These are phyloP conservation scores for Palythoa grandiflora DNA, from an alignment of 92 coral and sea anemone species.

Conservation along the genomic window DNA sequence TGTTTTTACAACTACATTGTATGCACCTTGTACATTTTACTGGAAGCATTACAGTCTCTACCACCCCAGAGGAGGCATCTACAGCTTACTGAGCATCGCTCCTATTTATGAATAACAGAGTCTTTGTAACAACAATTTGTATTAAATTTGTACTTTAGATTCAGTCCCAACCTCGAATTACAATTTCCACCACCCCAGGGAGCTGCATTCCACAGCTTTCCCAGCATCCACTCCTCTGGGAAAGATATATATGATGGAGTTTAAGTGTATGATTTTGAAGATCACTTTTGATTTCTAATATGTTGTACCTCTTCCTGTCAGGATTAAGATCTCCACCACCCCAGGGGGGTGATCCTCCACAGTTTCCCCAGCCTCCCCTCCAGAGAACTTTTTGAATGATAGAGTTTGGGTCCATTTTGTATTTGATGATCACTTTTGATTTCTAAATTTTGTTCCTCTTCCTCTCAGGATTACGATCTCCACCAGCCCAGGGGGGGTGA, in stretches of 20 bases:
- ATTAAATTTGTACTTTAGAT: neutral
- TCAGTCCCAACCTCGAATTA: slow-evolving; percentile 28
- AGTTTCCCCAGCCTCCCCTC: no score
- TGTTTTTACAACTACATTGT: no score
- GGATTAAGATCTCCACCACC: no score
- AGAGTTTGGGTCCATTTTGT: neutral
- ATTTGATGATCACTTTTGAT: neutral
- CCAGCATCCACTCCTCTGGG: no score
- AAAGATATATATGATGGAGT: no score
- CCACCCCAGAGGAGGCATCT: no score
- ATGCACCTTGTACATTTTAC: no score
- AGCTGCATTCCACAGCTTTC: slow-evolving; percentile 45
- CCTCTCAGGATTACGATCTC: slow-evolving; percentile 77
- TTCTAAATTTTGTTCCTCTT: neutral
- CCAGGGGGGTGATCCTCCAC: no score
- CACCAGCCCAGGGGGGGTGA: slow-evolving; percentile 77
- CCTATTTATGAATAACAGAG: neutral
- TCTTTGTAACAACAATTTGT: neutral
- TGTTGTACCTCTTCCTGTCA: no score
- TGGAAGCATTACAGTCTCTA: no score
- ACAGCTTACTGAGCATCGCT: no score
- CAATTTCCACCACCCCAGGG: slow-evolving; percentile 86
- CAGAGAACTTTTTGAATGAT: neutral
- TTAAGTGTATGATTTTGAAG: neutral
- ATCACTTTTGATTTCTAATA: neutral